Percentiles rank a stretch among this genome's conserved stretches.
Evolutionary conservation across 2,797 vertebrate genomes (phyloP).

Genomic region (Microcaecilia unicolor): DNA sequence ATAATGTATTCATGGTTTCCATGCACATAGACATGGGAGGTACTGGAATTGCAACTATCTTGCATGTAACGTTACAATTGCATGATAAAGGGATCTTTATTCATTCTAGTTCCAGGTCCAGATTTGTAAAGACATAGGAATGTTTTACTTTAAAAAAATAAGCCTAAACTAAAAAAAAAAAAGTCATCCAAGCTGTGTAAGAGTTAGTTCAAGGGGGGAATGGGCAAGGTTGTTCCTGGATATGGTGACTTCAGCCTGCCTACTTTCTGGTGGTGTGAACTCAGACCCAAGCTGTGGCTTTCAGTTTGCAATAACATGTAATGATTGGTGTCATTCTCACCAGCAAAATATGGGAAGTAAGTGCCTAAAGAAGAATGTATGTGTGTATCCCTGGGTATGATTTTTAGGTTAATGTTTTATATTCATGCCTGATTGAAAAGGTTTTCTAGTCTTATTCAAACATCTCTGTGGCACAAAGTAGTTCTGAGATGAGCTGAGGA

Average conservation of each 20-base stretch:
- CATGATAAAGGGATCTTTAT: slow-evolving; percentile 24
- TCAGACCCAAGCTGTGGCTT: slow-evolving; percentile 12
- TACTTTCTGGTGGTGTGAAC: slow-evolving; percentile 20
- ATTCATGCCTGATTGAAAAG: too few relatives aligned
- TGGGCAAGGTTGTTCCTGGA: slow-evolving; percentile 16
- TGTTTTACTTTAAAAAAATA: slow-evolving; percentile 35
- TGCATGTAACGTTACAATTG: slow-evolving; percentile 27
- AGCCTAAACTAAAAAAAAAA: slow-evolving; percentile 28
- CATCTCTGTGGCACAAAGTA: too few relatives aligned
- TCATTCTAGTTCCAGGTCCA: slow-evolving; percentile 33
- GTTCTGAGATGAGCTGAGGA: too few relatives aligned
- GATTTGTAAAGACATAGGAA: slow-evolving; percentile 27
- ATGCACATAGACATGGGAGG: too few relatives aligned
- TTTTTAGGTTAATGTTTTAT: too few relatives aligned
- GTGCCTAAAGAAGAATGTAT: too few relatives aligned
- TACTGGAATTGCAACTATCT: slow-evolving; percentile 29
- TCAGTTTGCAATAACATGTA: not conserved
- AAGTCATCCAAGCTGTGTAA: slow-evolving; percentile 19
- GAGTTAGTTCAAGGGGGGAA: slow-evolving; percentile 18
- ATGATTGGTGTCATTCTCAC: slow-evolving; percentile 10
- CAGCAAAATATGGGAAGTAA: slow-evolving; percentile 19
- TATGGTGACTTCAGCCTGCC: slow-evolving; percentile 13
- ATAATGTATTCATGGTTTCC: too few relatives aligned
- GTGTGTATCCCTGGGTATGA: too few relatives aligned
- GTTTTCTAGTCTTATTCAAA: too few relatives aligned